A percentile compares a stretch with the other conserved stretches of the same genome.
Conservation (phyloP, 2,113 vertebrate species). For the Gambusia holbrooki region DNA sequence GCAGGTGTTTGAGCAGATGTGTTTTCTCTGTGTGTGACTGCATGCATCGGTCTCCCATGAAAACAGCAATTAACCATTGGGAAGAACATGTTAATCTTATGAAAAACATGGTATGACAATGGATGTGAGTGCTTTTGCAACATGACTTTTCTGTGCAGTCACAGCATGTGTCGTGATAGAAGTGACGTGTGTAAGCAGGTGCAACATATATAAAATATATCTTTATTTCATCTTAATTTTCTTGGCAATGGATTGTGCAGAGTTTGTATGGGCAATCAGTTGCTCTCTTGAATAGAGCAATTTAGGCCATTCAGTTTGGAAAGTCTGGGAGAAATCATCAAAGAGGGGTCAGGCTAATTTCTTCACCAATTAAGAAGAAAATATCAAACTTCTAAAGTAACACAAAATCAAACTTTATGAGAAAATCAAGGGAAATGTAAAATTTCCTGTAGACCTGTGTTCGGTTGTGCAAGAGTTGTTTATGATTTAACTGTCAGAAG, state of each 20-base stretch:
- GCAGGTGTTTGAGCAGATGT: slow-evolving; percentile 60
- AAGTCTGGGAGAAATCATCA: no score
- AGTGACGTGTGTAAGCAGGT: background rate
- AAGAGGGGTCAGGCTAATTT: no score
- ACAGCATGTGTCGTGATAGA: background rate
- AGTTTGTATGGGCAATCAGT: no score
- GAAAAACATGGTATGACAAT: background rate
- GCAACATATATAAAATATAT: background rate
- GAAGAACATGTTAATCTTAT: background rate
- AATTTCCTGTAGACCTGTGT: no score
- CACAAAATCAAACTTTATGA: no score
- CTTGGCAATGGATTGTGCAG: no score
- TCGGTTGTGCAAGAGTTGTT: background rate
- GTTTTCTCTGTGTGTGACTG: slow-evolving; percentile 29
- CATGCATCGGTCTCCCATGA: slow-evolving; percentile 22
- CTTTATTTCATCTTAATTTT: no score
- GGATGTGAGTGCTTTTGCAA: background rate
- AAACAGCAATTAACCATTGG: slow-evolving; percentile 12
- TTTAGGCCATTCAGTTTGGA: no score
- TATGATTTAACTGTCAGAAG: background rate
- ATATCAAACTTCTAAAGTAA: no score
- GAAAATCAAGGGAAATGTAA: no score
- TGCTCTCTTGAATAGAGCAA: no score
- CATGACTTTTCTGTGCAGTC: background rate
- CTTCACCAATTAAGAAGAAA: no score